Evolutionary conservation across 2,113 vertebrate species (phyloP).

Genomic region (Neotoma lepida): DNA sequence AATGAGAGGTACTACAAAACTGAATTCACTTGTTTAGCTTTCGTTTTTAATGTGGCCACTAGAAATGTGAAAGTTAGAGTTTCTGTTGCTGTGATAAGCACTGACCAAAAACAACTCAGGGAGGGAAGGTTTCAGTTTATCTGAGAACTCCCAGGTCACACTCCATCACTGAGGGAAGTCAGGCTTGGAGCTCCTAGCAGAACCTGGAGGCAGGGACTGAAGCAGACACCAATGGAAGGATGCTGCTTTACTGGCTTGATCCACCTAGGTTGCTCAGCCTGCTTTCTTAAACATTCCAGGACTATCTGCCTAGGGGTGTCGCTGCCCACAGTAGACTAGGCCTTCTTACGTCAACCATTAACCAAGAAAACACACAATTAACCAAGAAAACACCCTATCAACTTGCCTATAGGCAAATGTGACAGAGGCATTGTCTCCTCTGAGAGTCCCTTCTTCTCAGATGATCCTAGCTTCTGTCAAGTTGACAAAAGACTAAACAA

Average conservation of each 20-base stretch:
- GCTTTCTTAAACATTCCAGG: not conserved
- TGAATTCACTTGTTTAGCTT: slow-evolving; percentile 30
- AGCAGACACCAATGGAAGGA: not conserved
- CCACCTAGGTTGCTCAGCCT: not conserved
- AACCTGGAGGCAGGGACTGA: not conserved
- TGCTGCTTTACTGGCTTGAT: not conserved
- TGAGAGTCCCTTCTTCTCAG: not conserved
- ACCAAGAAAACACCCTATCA: not conserved
- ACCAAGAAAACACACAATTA: not conserved
- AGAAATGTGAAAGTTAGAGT: not conserved
- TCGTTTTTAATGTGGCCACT: not conserved
- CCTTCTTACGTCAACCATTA: not conserved
- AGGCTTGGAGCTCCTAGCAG: not conserved
- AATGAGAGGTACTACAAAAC: not conserved
- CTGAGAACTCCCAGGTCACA: not conserved
- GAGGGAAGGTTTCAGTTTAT: not conserved
- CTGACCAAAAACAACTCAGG: not conserved
- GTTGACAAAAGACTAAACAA: not conserved
- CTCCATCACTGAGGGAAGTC: not conserved
- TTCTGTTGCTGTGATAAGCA: not conserved
- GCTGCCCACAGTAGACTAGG: not conserved
- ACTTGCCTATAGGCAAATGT: not conserved
- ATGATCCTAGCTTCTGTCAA: not conserved
- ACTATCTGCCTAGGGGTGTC: not conserved
- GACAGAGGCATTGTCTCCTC: not conserved